Conservation (phyloP, 1,140 invertebrate genomes). For the Leptopilina clavipes region DNA sequence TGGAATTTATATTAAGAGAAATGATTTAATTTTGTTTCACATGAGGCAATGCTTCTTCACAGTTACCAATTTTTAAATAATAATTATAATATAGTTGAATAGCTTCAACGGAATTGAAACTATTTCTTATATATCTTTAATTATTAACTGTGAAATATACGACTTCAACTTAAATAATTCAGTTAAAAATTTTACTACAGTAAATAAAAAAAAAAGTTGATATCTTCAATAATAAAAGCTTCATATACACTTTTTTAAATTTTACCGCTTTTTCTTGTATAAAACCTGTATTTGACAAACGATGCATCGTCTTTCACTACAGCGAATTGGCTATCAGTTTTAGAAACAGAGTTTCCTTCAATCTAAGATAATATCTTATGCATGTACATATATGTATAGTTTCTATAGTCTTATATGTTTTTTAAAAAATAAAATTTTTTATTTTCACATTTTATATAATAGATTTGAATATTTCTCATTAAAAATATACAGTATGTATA, state of each 20-base stretch:
- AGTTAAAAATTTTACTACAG: neutral
- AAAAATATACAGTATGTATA: too few species aligned
- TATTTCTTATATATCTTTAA: neutral
- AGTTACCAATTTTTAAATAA: neutral
- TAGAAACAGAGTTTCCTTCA: neutral
- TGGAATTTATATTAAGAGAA: neutral
- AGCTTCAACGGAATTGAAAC: neutral
- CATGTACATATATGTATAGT: neutral
- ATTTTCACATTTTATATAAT: too few species aligned
- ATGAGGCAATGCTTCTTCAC: neutral
- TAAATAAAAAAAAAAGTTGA: slow-evolving; percentile 3
- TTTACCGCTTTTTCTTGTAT: neutral
- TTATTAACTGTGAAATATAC: neutral
- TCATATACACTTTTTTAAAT: too few species aligned
- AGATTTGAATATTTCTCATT: too few species aligned
- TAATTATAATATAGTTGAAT: too few species aligned
- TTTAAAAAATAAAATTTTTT: neutral
- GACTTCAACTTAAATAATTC: neutral
- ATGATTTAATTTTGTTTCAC: neutral
- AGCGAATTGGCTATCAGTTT: slow-evolving; percentile 4
- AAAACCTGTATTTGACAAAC: slow-evolving; percentile 5
- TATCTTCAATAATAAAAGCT: slow-evolving; percentile 11
- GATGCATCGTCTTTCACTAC: neutral
- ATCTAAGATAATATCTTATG: neutral
- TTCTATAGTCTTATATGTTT: neutral